phyloP scores from a whole-genome alignment of 1,140 invertebrate genomes.

The Aradophagus sp. region DNA sequence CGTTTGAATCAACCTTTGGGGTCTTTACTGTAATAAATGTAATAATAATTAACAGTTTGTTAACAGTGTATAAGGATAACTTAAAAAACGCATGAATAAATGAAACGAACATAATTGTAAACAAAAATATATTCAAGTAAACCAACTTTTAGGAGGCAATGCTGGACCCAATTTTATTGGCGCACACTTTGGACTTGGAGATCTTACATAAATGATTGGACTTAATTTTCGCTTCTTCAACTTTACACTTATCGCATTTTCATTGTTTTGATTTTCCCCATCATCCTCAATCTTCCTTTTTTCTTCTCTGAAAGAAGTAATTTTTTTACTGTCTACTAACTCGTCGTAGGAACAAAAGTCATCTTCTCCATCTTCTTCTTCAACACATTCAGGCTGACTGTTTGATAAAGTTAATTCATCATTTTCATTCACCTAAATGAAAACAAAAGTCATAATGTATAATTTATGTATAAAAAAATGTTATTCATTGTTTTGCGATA shows the following conservation, averaged over 20 bases:
- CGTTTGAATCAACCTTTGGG: constrained; percentile 43
- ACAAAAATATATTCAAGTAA: too few relatives aligned
- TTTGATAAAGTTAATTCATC: constrained; percentile 64
- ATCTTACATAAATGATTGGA: constrained; percentile 70
- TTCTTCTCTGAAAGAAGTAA: too few relatives aligned
- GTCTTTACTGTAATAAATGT: constrained; percentile 56
- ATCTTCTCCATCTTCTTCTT: constrained; percentile 66
- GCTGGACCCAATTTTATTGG: constrained; percentile 20
- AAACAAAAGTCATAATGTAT: constrained; percentile 1
- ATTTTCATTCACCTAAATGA: constrained; percentile 66
- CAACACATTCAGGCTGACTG: constrained; percentile 56
- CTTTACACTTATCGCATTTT: constrained; percentile 58
- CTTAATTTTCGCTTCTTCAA: constrained; percentile 69
- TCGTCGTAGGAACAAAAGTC: too few relatives aligned
- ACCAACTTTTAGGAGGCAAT: constrained; percentile 34
- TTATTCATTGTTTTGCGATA: too few relatives aligned
- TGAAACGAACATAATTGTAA: too few relatives aligned
- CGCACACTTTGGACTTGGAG: constrained; percentile 59
- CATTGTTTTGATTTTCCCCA: constrained; percentile 63
- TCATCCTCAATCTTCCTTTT: constrained; percentile 59
- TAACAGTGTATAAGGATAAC: neutral
- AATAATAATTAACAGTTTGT: constrained; percentile 1
- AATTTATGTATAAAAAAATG: too few relatives aligned
- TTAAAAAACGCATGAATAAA: too few relatives aligned
- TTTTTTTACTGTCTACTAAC: too few relatives aligned